These are phyloP conservation scores for Gallinago undulata DNA, from an alignment of 2,113 vertebrate species.

Conservation along the genomic window DNA sequence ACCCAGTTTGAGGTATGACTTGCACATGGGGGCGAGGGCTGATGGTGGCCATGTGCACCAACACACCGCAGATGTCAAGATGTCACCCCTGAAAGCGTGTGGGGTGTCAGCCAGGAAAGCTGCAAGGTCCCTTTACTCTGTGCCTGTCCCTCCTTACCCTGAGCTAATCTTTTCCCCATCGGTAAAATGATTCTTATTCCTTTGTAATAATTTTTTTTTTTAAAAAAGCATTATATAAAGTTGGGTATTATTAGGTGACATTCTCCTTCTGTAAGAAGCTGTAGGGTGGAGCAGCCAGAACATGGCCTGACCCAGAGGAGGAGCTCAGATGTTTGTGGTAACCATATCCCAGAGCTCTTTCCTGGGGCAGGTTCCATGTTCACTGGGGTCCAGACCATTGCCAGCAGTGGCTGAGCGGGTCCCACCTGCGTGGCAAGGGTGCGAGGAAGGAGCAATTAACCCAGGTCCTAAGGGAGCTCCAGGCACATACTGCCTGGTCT, in stretches of 20 bases:
- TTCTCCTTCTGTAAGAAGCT: background rate
- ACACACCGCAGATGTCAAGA: background rate
- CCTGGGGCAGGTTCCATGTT: background rate
- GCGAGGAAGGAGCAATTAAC: background rate
- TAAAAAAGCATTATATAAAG: background rate
- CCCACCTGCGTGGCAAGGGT: background rate
- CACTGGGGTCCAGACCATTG: too few relatives aligned
- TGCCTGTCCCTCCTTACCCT: background rate
- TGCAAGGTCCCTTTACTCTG: background rate
- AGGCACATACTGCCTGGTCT: background rate
- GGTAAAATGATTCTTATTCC: background rate
- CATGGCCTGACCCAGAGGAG: background rate
- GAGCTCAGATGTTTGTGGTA: background rate
- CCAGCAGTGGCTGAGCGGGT: background rate
- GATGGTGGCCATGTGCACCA: accelerated
- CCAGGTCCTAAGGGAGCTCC: background rate
- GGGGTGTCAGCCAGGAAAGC: accelerated
- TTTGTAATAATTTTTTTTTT: background rate
- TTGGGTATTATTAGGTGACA: background rate
- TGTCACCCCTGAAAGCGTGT: background rate
- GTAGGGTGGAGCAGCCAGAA: background rate
- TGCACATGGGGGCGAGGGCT: accelerated
- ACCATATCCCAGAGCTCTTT: background rate
- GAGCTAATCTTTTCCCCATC: background rate
- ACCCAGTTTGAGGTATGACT: background rate